These are phyloP conservation scores for Brachionus rotundiformis DNA, from an alignment of 1,140 invertebrate genomes.

Conservation along the genomic window DNA sequence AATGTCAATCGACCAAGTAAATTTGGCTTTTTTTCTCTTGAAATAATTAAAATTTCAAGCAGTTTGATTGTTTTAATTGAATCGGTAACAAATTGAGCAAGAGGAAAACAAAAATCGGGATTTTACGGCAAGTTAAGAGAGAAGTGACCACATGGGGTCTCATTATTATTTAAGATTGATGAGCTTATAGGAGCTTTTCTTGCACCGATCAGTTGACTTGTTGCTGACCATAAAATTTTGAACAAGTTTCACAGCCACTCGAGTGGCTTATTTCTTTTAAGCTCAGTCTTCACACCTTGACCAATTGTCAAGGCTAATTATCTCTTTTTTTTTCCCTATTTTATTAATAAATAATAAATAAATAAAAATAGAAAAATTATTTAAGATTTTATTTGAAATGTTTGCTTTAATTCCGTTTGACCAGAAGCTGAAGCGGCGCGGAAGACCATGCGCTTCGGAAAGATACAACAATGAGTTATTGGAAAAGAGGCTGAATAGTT, in stretches of 20 bases:
- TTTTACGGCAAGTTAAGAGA: slow-evolving; percentile 2
- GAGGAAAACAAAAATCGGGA: not conserved
- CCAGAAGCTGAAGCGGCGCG: slow-evolving; percentile 16
- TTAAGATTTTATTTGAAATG: not conserved
- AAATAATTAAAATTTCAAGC: slow-evolving; percentile 30
- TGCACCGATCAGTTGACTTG: slow-evolving; percentile 11
- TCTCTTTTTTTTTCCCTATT: not conserved
- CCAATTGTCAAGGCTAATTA: slow-evolving; percentile 11
- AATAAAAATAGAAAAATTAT: not conserved
- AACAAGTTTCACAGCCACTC: slow-evolving; percentile 35
- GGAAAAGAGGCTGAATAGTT: slow-evolving; percentile 25
- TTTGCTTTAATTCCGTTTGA: not conserved
- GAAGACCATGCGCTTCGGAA: slow-evolving; percentile 39
- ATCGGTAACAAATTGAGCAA: slow-evolving; percentile 27
- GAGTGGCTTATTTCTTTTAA: slow-evolving; percentile 23
- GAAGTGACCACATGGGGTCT: not conserved
- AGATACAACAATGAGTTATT: slow-evolving; percentile 38
- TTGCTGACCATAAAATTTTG: not conserved
- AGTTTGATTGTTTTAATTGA: slow-evolving; percentile 44
- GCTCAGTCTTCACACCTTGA: slow-evolving; percentile 25
- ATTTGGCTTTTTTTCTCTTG: not conserved
- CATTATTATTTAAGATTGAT: slow-evolving; percentile 42
- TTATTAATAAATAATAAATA: not conserved
- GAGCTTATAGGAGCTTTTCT: slow-evolving; percentile 10
- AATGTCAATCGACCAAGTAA: not conserved